Base-by-base conservation (phyloP, 2,888 invertebrate species). In the Tachystola acroxantha region DNA sequence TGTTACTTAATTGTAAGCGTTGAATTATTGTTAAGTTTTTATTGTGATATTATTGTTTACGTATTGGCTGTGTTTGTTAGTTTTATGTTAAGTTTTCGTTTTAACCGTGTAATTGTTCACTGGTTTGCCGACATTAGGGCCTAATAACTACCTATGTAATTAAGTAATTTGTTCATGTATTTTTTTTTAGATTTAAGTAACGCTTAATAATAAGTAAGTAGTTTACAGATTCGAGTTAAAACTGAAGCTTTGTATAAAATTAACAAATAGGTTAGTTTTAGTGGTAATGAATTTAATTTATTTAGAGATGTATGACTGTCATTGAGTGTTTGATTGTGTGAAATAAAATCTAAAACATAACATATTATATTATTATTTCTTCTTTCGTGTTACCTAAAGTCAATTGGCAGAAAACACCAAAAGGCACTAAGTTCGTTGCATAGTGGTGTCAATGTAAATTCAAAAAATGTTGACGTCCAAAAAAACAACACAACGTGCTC, bases 21-120 rank as follows among this genome's bases (percentile, higher is more conserved):
- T 85, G 76, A 82, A 52, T 86, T 85, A 52, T 66, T 65, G 85
- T 86, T 86, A 79, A 69, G 77, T 81, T 82, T 77, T 42, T 49
- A 48, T 66, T 70, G 74, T 73, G 72, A 74, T 74, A 73, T 64
- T 70, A 63, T 47, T 57, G 69, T 75, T 80, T 63, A 55, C 52
- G 46, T 58, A 50, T 64, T 69, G 86, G 85, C 86, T 85, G 85
- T 84, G 85, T 85, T 81, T 84, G 85, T 84, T 86, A 84, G 72
- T 85, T 85, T 86, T 84, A 84, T 81, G 84, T 86, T 86, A 80
- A 86, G 84, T 86, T 85, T 85, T 77, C 69, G 80, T 85, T 85
- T 82, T 71, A 78, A 77, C 70, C 54, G 56, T 66, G 56, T 51
- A 50, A 50, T 68, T 69, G 64, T 76, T 75, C 60, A 48, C 71